Evolutionary conservation across 2,113 vertebrate genomes (phyloP), one percentile per base, ranked within the genome.

Genomic region (Brienomyrus brachyistius): DNA sequence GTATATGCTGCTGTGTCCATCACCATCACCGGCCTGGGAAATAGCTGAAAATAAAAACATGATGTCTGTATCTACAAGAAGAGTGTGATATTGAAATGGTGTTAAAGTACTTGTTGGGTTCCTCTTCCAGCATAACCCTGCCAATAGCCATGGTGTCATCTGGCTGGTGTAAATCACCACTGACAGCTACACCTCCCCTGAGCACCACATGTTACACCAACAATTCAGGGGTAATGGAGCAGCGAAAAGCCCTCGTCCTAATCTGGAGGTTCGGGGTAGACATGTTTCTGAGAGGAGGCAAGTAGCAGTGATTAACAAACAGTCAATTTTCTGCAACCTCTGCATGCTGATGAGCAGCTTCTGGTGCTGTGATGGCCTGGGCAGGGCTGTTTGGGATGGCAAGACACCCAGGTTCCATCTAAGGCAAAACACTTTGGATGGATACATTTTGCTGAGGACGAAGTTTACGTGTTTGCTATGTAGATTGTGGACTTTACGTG

Each of bases 221-320:
- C 96, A 96, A 97, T 97, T 96, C 96, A 96, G 95, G 93, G 95
- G 96, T 97, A 97, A 98, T 97, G 97, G 96, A 97, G 96, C 96
- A 94, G 95, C 93, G 92, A 92, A 84, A 40, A 11, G 35, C 11
- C n/a, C 40, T 80, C 40, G 31, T 84, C 51, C 35, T 77, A n/a
- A 45, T 80, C 91, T 90, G 92, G 90, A 80, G 90, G 82, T 90
- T 91, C 90, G 85, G 84, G 86, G 52, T 80, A 80, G 50, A 89
- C 88, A 88, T 31, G 51, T 13, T 88, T 56, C 51, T 59, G 48
- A 74, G 35, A 17, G 86, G 59, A 15, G 56, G 50, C 35, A 21
- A 52, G 35, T 56, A 31, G 54, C 17, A 45, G 27, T 93, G 92
- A 92, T 94, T 93, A 91, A 91, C 91, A 93, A 92, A 91, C 91